These are phyloP conservation scores for Apodemus speciosus DNA, from an alignment of 2,113 vertebrate genomes.

Conservation along the genomic window DNA sequence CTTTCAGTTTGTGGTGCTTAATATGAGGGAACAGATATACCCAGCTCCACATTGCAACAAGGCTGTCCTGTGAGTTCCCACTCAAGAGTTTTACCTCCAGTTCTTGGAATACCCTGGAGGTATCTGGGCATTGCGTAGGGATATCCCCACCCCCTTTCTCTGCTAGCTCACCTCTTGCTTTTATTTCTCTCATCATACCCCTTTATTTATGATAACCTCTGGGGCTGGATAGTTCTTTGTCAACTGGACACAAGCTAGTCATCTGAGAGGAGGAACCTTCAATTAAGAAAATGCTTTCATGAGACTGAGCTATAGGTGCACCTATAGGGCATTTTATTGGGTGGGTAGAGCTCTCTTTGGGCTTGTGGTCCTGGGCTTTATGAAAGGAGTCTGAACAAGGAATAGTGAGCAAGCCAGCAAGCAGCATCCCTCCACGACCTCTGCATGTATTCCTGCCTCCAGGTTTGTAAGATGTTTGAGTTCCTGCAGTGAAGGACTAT, in stretches of 20 bases:
- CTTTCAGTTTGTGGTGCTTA: background rate
- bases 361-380: background rate
- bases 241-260: background rate
- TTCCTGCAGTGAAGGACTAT: background rate
- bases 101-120: background rate
- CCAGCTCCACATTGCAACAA: rapidly evolving
- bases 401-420: background rate
- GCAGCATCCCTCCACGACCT: background rate
- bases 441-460: background rate
- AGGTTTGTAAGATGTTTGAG: background rate
- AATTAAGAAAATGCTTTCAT: background rate
- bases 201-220: background rate
- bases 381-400: background rate
- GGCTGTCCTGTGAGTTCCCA: background rate
- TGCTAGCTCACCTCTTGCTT: background rate
- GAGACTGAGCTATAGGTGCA: background rate
- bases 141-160: background rate
- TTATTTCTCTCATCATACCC: rapidly evolving
- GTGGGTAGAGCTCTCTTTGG: background rate
- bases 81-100: background rate
- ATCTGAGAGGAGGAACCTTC: background rate
- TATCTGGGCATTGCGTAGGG: rapidly evolving
- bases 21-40: background rate
- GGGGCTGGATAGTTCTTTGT: background rate
- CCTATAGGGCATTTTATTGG: background rate